Base-by-base conservation (phyloP, 2,888 invertebrate species). In the Chesias legatella region DNA sequence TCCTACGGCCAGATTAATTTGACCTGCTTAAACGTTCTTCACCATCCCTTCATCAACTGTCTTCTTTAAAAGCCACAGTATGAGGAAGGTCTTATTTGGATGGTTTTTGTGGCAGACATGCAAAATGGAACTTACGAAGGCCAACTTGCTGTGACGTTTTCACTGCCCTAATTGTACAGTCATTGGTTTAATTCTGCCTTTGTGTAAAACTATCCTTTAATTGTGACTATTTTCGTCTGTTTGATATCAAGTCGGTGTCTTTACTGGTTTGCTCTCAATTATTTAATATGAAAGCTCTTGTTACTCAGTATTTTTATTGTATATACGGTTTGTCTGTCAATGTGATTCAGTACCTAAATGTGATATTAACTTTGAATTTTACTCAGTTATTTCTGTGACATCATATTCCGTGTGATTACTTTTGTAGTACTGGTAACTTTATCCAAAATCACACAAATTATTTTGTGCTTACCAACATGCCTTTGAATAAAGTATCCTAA, bases 111-210 rank as follows among this genome's bases (percentile, higher is more conserved):
- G 58, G 55, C 73, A 74, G 79, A 74, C 74, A 61, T 56, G 60
- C 67, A 60, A 73, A 73, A 74, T 69, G 69, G 70, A 74, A 77
- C 71, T 70, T 69, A 67, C 71, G 68, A 79, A 80, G 74, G 77
- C 72, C 68, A 76, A 75, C 73, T 70, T 67, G 51, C 59, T 68
- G 57, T 55, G 50, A 55, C 55, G 51, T 60, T 60, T 56, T 29
- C 28, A 49, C 43, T 43, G 52, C 51, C 51, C 46, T 57, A 51
- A 48, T 49, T 48, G 48, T 50, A 53, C 49, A 55, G 56, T 61
- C 55, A 55, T 52, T 34, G 47, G 39, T 48, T 42, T 40, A 25
- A 31, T 48, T 41, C 56, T 52, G 58, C 56, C 66, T 67, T 63
- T 67, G 62, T 62, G 59, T 53, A 55, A 48, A 43, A 49, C 32